Evolutionary conservation across 2,888 invertebrate species (phyloP), one percentile per base, ranked within the genome.

Genomic region (Agrochola litura): DNA sequence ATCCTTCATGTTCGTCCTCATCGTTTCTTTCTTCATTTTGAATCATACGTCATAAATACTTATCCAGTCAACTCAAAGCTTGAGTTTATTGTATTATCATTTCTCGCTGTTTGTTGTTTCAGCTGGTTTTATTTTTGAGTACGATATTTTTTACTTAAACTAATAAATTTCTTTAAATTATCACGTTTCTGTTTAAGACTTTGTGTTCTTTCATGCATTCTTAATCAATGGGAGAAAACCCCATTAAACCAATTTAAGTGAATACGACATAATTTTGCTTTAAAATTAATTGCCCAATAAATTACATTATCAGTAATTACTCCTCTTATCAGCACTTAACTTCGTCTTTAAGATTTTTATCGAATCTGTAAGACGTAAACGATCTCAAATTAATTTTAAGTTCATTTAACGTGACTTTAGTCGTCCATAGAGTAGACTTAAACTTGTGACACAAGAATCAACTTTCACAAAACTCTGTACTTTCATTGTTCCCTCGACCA

Each of bases 391-490:
- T 76, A 79, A 78, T 64, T 70, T 64, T 46, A 72, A 69, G 74
- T 82, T 82, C 64, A 54, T 85, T 60, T 87, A 88, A 84, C 82
- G 83, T 86, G 84, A 54, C 70, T 76, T 76, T 77, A 78, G 65
- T 56, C 64, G 30, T 46, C 66, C 54, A 64, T 73, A 72, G 52
- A 52, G 64, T 22, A 58, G 66, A 80, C 79, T 77, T 84, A 86
- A 84, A 78, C 81, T 79, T 83, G 72, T 77, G 84, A 77, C 76
- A 81, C 80, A 82, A 88, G 79, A 85, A 72, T 79, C 77, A 80
- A 85, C 88, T 89, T 91, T 88, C 88, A 88, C 89, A 79, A 68
- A 84, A 79, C 73, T 86, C 79, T 73, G 77, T 85, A 79, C 82
- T 76, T 79, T 81, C 85, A 86, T 88, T 89, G 87, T 88, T 75